Percentiles rank a stretch among this genome's conserved stretches.
phyloP scores from a whole-genome alignment of 2,113 vertebrate species.

The Rattus rattus region DNA sequence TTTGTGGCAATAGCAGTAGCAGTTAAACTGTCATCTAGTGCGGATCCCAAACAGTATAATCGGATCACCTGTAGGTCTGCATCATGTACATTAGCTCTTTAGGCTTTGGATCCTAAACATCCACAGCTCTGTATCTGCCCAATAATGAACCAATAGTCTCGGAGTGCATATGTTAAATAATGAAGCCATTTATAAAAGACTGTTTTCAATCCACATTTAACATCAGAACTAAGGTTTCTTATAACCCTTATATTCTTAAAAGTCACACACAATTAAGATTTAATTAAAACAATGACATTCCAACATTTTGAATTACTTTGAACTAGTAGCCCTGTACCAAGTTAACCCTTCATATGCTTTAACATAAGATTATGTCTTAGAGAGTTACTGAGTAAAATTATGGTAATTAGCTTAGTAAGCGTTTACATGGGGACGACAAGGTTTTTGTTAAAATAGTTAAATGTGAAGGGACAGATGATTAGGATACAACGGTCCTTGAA shows the following conservation, averaged over 20 bases:
- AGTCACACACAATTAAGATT: conserved; percentile 43
- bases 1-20: background rate
- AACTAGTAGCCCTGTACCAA: background rate
- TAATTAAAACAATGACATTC: background rate
- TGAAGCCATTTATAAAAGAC: background rate
- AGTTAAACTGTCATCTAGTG: background rate
- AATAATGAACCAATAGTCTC: background rate
- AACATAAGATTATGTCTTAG: background rate
- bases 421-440: background rate
- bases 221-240: conserved; percentile 14
- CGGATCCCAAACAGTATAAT: background rate
- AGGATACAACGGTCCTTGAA: background rate
- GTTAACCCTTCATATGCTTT: conserved; percentile 43
- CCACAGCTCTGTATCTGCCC: background rate
- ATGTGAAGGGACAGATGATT: conserved; percentile 37
- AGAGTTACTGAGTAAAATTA: conserved; percentile 40
- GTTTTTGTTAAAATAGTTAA: conserved; percentile 26
- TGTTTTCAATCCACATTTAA: conserved; percentile 32
- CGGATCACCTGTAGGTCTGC: background rate
- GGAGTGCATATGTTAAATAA: conserved; percentile 12
- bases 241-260: background rate
- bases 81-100: background rate
- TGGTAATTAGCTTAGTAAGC: background rate
- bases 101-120: background rate
- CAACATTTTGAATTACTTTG: background rate